phyloP scores from a whole-genome alignment of 2,113 vertebrate species.

The Phyllostomus discolor region DNA sequence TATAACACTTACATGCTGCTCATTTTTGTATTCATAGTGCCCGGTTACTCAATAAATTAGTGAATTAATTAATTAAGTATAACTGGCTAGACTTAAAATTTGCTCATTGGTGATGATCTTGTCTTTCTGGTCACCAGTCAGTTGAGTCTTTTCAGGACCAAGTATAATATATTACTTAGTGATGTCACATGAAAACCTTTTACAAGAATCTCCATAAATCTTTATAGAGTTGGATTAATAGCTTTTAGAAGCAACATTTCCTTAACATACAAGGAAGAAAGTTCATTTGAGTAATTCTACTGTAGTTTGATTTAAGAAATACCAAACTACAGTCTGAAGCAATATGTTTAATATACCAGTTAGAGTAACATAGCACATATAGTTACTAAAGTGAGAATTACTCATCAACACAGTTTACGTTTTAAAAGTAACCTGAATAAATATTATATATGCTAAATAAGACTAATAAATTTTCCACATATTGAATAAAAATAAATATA shows the following conservation, averaged over 20 bases:
- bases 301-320: neutral
- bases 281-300: neutral
- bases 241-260: neutral
- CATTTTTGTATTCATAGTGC: neutral
- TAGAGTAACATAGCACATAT: neutral
- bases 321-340: neutral
- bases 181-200: neutral
- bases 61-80: neutral
- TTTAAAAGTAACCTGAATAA: slow-evolving; percentile 28
- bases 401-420: neutral
- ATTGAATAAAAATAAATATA: neutral
- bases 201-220: neutral
- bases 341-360: neutral
- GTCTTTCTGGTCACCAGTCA: neutral
- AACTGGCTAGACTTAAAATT: neutral
- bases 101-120: neutral
- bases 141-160: neutral
- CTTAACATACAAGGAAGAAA: neutral
- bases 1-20: neutral
- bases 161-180: neutral
- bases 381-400: neutral
- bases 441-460: neutral
- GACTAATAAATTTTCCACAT: neutral
- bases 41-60: neutral
- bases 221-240: neutral